Conservation (phyloP, 2,888 invertebrate species). For the Chalcosyrphus nemorum region DNA sequence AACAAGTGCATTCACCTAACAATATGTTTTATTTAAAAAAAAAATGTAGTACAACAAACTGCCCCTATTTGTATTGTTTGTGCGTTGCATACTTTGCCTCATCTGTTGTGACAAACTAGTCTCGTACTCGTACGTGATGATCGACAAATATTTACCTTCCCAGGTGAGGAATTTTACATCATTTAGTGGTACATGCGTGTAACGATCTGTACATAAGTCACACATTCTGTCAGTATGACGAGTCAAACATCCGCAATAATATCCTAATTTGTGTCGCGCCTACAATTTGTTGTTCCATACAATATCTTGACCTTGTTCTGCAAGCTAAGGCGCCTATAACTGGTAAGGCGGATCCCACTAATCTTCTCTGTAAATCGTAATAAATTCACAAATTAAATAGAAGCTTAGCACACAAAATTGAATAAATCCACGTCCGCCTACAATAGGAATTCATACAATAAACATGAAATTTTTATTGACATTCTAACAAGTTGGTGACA, state of each 20-base stretch:
- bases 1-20: too few species aligned
- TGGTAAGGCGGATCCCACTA: constrained; percentile 8
- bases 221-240: background rate
- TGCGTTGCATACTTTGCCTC: background rate
- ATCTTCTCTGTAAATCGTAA: background rate
- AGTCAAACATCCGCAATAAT: background rate
- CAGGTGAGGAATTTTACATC: background rate
- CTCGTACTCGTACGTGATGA: background rate
- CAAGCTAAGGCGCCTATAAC: background rate
- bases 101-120: background rate
- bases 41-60: too few species aligned
- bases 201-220: background rate
- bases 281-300: background rate
- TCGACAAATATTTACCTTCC: background rate
- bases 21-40: too few species aligned
- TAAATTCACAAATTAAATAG: background rate
- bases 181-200: background rate
- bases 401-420: background rate
- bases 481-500: background rate
- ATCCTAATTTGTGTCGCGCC: background rate
- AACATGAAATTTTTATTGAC: constrained; percentile 29
- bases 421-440: constrained; percentile 17
- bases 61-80: too few species aligned
- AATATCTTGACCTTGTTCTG: background rate
- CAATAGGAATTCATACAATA: constrained; percentile 9